phyloP scores from a whole-genome alignment of 2,797 vertebrate species.

The Telmatherina bonti region DNA sequence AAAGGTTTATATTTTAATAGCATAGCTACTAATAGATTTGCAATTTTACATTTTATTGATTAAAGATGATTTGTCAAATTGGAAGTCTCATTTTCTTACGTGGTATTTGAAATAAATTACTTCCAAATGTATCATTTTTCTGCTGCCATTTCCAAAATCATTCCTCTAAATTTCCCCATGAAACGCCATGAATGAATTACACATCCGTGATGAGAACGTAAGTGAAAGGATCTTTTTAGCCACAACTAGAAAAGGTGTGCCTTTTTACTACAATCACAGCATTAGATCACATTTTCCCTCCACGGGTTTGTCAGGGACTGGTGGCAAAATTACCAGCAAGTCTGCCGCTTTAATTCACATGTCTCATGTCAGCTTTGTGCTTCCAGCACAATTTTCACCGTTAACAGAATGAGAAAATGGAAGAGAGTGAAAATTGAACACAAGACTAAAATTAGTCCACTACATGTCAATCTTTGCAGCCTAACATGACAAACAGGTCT shows the following conservation, averaged over 20 bases:
- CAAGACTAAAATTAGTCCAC: constrained; percentile 81
- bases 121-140: constrained; percentile 47
- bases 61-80: constrained; percentile 14
- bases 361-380: constrained; percentile 84
- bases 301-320: constrained; percentile 76
- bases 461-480: constrained; percentile 80
- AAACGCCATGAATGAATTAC: constrained; percentile 70
- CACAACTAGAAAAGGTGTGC: constrained; percentile 73
- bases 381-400: constrained; percentile 79
- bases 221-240: constrained; percentile 73
- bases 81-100: constrained; percentile 7
- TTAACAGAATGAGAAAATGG: constrained; percentile 83
- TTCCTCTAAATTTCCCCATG: constrained; percentile 60
- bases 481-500: constrained; percentile 78
- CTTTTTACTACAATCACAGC: constrained; percentile 82
- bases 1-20: constrained; percentile 9
- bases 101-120: constrained; percentile 24
- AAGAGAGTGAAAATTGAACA: constrained; percentile 84
- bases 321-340: constrained; percentile 82
- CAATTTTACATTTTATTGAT: constrained; percentile 22
- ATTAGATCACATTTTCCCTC: constrained; percentile 80
- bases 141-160: constrained; percentile 56
- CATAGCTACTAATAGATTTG: constrained; percentile 4
- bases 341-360: constrained; percentile 83
- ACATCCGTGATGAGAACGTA: constrained; percentile 64